Evolutionary conservation across 2,888 invertebrate species (phyloP).

Genomic region (Pilophorus perplexus): DNA sequence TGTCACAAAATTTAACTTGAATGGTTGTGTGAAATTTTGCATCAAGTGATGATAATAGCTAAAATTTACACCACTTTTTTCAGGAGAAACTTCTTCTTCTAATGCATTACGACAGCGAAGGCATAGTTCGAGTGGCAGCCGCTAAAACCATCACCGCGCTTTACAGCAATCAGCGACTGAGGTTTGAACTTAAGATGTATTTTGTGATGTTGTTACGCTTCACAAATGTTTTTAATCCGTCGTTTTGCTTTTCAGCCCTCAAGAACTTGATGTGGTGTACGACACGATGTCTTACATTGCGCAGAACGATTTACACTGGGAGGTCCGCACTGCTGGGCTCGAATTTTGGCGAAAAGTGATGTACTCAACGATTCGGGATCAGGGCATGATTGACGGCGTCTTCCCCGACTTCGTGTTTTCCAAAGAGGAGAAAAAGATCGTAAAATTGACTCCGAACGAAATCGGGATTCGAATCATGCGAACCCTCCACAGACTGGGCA

Average conservation of each 20-base stretch:
- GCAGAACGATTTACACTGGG: constrained; percentile 70
- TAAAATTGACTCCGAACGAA: constrained; percentile 66
- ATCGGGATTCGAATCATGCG: constrained; percentile 64
- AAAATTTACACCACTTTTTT: too few relatives aligned
- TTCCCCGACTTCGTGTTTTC: constrained; percentile 80
- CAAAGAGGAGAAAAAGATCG: constrained; percentile 72
- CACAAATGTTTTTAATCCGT: neutral
- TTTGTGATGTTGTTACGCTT: too few relatives aligned
- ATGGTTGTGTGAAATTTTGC: too few relatives aligned
- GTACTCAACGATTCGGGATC: constrained; percentile 63
- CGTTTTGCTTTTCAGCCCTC: neutral
- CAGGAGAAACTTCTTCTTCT: constrained; percentile 58
- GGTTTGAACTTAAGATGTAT: too few relatives aligned
- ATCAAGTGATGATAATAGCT: too few relatives aligned
- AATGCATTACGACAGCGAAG: constrained; percentile 68
- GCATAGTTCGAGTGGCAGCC: constrained; percentile 72
- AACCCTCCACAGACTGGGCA: constrained; percentile 65
- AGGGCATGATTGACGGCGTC: constrained; percentile 79
- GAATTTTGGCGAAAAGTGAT: constrained; percentile 71
- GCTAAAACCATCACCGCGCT: constrained; percentile 64
- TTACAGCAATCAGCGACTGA: constrained; percentile 60
- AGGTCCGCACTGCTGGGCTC: constrained; percentile 70
- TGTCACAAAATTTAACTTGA: too few relatives aligned
- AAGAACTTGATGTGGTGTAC: constrained; percentile 10
- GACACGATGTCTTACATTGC: constrained; percentile 41